Evolutionary conservation across 1,140 invertebrate genomes (phyloP).

Genomic region (Temnothorax longispinosus): DNA sequence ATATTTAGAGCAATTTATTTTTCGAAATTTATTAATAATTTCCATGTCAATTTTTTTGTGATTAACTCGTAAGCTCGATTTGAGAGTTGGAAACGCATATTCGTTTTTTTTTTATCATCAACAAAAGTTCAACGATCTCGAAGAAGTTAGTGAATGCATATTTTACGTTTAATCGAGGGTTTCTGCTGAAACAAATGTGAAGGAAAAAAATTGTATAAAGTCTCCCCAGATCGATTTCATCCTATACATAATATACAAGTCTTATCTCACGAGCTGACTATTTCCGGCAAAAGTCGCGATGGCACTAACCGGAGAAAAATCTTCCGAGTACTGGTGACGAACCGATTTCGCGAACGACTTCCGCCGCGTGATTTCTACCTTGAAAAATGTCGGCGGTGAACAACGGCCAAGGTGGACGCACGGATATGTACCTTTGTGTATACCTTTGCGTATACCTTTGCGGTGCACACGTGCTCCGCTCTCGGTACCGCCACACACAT

Average conservation of each 20-base stretch:
- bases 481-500: background rate
- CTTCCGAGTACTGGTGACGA: background rate
- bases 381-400: constrained; percentile 39
- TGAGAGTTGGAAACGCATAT: background rate
- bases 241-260: background rate
- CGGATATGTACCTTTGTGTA: constrained; percentile 41
- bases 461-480: background rate
- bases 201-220: background rate
- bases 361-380: constrained; percentile 32
- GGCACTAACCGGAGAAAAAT: background rate
- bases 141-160: background rate
- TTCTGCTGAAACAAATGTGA: background rate
- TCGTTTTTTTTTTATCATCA: background rate
- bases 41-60: background rate
- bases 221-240: background rate
- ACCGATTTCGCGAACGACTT: constrained; percentile 15
- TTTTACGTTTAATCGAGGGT: background rate
- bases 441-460: constrained; percentile 10
- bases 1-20: background rate
- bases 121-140: background rate
- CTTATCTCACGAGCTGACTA: background rate
- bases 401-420: constrained; percentile 51
- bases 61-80: background rate
- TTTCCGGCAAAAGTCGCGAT: background rate
- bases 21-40: background rate